Evolutionary conservation across 1,140 invertebrate species (phyloP), one percentile per base, ranked within the genome.

Genomic region (Drosophila orosa): DNA sequence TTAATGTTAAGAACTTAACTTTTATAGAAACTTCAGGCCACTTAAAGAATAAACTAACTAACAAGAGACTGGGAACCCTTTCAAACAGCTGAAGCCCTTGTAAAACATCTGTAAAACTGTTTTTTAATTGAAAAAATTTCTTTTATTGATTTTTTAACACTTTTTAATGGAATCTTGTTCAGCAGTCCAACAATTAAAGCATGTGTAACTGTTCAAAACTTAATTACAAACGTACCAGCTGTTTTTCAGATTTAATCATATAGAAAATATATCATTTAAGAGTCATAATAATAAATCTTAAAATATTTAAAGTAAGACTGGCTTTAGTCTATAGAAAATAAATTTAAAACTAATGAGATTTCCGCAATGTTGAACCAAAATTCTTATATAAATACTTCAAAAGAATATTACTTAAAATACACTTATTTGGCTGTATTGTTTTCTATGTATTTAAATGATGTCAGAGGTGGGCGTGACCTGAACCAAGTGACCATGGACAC

Each of bases 401-500:
- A 27, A 52, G 5, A 13, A 31, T 44, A 22, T 6, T 22, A 24
- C 19, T 24, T 22, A 13, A 24, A 42, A 29, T 57, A 42, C 29
- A 19, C 3, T n/a, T 45, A 19, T 54, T 42, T n/a, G 9, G n/a
- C n/a, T 25, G 7, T 33, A 17, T 22, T 2, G 10, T 5, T 40
- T 40, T 17, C 1, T 40, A 40, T 27, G 37, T 25, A 22, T 13
- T 59, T n/a, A 31, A 10, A 22, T 83, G 71, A 79, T 47, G 60
- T 78, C 80, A 79, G 47, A 67, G 29, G 54, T 22, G 61, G 78
- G 74, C 63, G 74, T 66, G 63, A 55, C 42, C 44, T 10, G 9
- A 22, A 44, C 67, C 58, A 80, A 80, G 61, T 77, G 59, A 60
- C 80, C 63, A 58, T 66, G 40, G 58, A 25, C 61, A 78, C 33